Conservation (phyloP, 2,797 vertebrate species). For the Pseudomugil gertrudae region DNA sequence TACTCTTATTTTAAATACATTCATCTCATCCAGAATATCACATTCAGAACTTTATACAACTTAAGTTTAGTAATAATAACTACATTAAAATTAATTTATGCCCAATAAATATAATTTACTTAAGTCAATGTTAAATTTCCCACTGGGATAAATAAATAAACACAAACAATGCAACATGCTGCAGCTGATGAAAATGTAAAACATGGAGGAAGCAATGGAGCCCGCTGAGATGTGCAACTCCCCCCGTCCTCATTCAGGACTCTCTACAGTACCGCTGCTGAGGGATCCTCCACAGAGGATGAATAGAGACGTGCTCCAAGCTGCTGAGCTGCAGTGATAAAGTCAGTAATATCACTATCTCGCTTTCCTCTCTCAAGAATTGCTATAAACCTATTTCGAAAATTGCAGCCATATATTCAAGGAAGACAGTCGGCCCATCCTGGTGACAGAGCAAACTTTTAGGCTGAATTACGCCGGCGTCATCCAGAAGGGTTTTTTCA, state of each 20-base stretch:
- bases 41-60: too few relatives aligned
- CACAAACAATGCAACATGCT: slow-evolving; percentile 20
- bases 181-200: slow-evolving; percentile 22
- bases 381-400: slow-evolving; percentile 87
- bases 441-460: slow-evolving; percentile 85
- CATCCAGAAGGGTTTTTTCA: slow-evolving; percentile 83
- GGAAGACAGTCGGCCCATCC: slow-evolving; percentile 83
- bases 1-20: too few relatives aligned
- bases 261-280: slow-evolving; percentile 39
- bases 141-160: neutral
- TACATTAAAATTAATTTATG: too few relatives aligned
- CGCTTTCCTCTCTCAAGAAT: slow-evolving; percentile 84
- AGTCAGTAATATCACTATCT: slow-evolving; percentile 86
- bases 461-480: slow-evolving; percentile 83
- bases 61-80: too few relatives aligned
- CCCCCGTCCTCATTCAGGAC: slow-evolving; percentile 35
- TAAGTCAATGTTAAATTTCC: too few relatives aligned
- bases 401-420: slow-evolving; percentile 86
- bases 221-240: slow-evolving; percentile 53
- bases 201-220: slow-evolving; percentile 34
- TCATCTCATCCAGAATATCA: too few relatives aligned
- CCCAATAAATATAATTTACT: too few relatives aligned
- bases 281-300: slow-evolving; percentile 54
- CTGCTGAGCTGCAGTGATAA: slow-evolving; percentile 84
- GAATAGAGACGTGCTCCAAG: slow-evolving; percentile 73